Base-by-base conservation (phyloP, 2,888 invertebrate genomes). In the Cremastinae sp. region DNA sequence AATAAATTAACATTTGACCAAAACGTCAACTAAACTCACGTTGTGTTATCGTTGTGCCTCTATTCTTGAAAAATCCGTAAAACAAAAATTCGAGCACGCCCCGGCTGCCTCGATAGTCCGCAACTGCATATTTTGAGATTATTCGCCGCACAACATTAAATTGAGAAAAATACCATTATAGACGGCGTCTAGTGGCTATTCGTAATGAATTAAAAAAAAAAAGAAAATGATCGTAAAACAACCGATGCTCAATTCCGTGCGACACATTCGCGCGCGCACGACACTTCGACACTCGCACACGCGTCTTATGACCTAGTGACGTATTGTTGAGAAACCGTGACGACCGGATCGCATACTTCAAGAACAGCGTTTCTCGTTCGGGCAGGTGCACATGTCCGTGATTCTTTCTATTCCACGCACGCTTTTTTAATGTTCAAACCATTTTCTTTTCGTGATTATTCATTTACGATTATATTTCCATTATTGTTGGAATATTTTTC, bases 331-430 rank as follows among this genome's bases (percentile, higher is more conserved):
- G 56, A 65, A 56, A 72, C 70, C 66, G 62, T 55, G 61, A 53
- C 35, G 18, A 49, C 56, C 66, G 51, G 49, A 20, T 56, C 41
- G 35, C 28, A 18, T 20, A 22, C 35, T 41, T 43, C 7, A 22
- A 43, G 16, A 64, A 59, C 45, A 18, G 20, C 43, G 49, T 59
- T 59, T 47, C 41, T 53, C 66, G 61, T 74, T 39, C 64, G 41
- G 66, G 66, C 78, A 77, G 70, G 66, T 78, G 75, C 62, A 76
- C 75, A 70, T 73, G 43, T 62, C 56, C 62, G 39, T 75, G 65
- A 64, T 35, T 51, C 51, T 59, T 14, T 41, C 16, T 55, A 61
- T 64, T 45, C 22, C 20, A 16, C 22, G 14, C 28, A 18, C 22
- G 68, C 47, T 64, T 20, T 62, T 37, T 62, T 22, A 18, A 41